Percentiles rank a stretch among this genome's conserved stretches.
phyloP scores from a whole-genome alignment of 2,888 invertebrate genomes.

The Lumbricus terrestris region DNA sequence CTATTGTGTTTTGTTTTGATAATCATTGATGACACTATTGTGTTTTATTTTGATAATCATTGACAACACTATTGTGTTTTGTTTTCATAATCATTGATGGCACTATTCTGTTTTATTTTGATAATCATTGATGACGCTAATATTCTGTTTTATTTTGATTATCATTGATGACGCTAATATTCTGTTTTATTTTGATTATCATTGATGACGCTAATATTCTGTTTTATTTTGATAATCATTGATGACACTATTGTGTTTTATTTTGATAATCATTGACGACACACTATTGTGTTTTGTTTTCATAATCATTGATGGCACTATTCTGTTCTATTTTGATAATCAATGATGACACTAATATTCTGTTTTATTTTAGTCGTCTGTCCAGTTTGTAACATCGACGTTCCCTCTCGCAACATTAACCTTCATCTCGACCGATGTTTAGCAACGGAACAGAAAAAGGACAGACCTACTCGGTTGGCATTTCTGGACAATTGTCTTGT shows the following conservation, averaged over 20 bases:
- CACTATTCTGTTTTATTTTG: neutral
- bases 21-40: too few species aligned
- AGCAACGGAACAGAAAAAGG: conserved; percentile 47
- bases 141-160: conserved; percentile 43
- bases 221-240: too few species aligned
- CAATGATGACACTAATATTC: neutral
- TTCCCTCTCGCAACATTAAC: conserved; percentile 61
- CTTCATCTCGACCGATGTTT: conserved; percentile 63
- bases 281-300: neutral
- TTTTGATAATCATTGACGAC: too few species aligned
- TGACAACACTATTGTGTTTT: too few species aligned
- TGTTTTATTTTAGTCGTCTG: conserved; percentile 53
- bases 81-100: neutral
- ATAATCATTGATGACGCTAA: neutral
- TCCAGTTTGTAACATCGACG: conserved; percentile 61
- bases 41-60: too few species aligned
- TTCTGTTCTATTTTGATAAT: neutral
- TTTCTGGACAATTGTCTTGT: neutral
- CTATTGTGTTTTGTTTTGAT: too few species aligned
- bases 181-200: too few species aligned
- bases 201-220: too few species aligned
- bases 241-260: neutral
- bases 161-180: too few species aligned
- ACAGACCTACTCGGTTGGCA: conserved; percentile 41
- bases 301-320: neutral